Base-by-base conservation (phyloP, 2,888 invertebrate species). In the Eubasilissa splendida region DNA sequence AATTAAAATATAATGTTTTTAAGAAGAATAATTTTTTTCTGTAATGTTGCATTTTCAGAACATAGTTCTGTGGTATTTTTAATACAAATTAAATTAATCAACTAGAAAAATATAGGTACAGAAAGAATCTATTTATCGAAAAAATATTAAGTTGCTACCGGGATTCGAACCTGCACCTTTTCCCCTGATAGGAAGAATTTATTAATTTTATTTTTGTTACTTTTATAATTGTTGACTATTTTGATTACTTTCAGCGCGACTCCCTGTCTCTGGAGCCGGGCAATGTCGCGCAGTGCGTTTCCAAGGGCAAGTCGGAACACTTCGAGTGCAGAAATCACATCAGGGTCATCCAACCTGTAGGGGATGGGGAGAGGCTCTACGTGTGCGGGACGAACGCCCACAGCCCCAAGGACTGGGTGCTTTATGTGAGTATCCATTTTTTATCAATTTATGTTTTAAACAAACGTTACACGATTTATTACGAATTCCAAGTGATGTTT, bases 301-400 rank as follows among this genome's bases (percentile, higher is more conserved):
- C 92, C 84, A 92, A 92, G 86, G 93, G 93, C 84, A 93, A 93
- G 88, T 92, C 92, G 65, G 92, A 93, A 89, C 91, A 92, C 80
- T 93, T 92, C 85, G 93, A 93, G 87, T 93, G 93, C 85, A 89
- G 92, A 83, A 93, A 93, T 87, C 93, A 93, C 87, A 90, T 93
- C 78, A 89, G 93, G 77, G 93, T 93, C 82, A 88, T 93, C 85
- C 92, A 93, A 85, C 92, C 92, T n/a, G 88, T 93, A 79, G 92
- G 92, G n/a, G 92, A 93, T 85, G 92, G 91, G 54, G 90, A 91
- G 84, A 87, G 92, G 76, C 88, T 93, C 73, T 93, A 93, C 85
- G 90, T 93, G 83, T 93, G 93, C 85, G 93, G 93, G 56, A 93
- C 93, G 66, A 93, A 93, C 86, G 93, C 93, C 60, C 93, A 93